A percentile compares a stretch with the other conserved stretches of the same genome.
Conservation (phyloP, 2,797 vertebrate genomes). For the Chiloscyllium punctatum region DNA sequence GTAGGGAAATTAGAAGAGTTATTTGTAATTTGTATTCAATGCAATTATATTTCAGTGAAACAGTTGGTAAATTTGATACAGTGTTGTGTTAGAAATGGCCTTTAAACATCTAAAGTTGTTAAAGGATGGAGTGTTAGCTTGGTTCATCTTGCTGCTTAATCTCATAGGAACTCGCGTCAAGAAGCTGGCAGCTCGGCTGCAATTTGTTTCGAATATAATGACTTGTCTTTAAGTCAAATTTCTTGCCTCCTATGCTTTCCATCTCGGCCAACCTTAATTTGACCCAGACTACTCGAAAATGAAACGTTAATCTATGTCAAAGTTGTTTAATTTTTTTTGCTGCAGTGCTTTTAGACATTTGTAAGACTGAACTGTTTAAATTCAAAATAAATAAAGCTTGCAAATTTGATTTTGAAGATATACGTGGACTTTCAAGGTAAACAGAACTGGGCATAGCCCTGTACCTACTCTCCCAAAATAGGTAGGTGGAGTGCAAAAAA, state of each 20-base stretch:
- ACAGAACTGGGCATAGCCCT: not conserved
- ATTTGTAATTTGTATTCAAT: not conserved
- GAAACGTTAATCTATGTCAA: constrained; percentile 31
- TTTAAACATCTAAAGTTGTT: not conserved
- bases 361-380: constrained; percentile 16
- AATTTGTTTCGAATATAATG: constrained; percentile 13
- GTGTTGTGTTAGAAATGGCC: not conserved
- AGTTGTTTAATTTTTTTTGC: constrained; percentile 33
- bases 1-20: not conserved
- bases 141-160: not conserved
- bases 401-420: not conserved
- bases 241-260: not conserved
- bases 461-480: not conserved
- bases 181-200: not conserved
- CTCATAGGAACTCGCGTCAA: not conserved
- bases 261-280: constrained; percentile 18
- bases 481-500: not conserved
- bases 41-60: not conserved
- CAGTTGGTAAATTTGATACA: not conserved
- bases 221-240: not conserved
- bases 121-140: not conserved
- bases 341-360: not conserved
- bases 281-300: constrained; percentile 29
- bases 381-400: constrained; percentile 24
- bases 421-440: not conserved